Percentiles rank a stretch among this genome's conserved stretches.
These are phyloP conservation scores for Cryptosula pallasiana DNA, from an alignment of 2,888 invertebrate species.

Conservation along the genomic window DNA sequence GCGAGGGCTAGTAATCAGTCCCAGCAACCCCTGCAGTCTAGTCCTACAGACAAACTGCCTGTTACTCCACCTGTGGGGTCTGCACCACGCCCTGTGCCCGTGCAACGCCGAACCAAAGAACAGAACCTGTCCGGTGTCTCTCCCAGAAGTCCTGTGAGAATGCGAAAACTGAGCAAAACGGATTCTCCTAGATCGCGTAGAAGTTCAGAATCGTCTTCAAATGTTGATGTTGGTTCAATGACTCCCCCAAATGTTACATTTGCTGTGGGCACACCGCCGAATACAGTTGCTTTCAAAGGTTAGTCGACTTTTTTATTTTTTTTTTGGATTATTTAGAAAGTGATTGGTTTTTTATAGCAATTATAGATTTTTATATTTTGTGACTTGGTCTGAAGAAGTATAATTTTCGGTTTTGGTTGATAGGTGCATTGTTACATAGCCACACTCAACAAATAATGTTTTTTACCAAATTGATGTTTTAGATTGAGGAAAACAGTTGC, in stretches of 20 bases:
- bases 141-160: conserved; percentile 27
- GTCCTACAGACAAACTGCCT: background rate
- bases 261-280: conserved; percentile 21
- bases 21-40: background rate
- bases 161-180: conserved; percentile 36
- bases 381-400: no score
- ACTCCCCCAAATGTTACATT: conserved; percentile 19
- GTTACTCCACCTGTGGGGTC: background rate
- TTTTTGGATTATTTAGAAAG: no score
- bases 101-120: background rate
- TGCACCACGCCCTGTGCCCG: background rate
- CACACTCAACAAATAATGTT: no score
- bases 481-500: no score
- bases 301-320: no score
- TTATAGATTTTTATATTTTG: no score
- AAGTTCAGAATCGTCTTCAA: conserved; percentile 13
- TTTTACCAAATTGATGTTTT: no score
- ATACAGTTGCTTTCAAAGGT: no score
- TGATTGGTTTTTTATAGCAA: no score
- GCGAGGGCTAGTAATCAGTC: background rate
- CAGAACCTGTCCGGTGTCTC: background rate
- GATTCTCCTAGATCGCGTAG: conserved; percentile 38
- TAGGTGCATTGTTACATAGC: no score
- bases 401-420: no score
- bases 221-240: conserved; percentile 15